Base-by-base conservation (phyloP, 2,888 invertebrate genomes). In the Drosophila anceps region DNA sequence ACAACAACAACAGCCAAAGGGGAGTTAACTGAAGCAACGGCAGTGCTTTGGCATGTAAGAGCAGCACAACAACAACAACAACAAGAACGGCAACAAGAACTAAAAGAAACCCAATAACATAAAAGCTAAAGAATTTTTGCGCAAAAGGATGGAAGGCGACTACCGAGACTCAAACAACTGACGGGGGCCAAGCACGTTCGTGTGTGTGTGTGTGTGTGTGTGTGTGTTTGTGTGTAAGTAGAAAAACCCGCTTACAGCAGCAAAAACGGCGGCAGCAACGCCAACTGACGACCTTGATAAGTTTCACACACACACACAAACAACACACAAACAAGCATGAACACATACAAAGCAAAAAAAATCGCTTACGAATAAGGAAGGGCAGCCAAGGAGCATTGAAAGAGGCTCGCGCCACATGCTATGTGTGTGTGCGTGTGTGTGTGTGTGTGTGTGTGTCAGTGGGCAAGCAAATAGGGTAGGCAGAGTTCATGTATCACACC, bases 211-310 rank as follows among this genome's bases (percentile, higher is more conserved):
- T 24, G 13, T 13, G 59, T 68, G 37, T 58, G 50, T 53, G 35
- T 55, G 54, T 31, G 41, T 29, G 44, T 58, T 74, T 79, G 44
- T 63, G 75, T 70, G 76, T 79, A 86, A 85, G 90, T 78, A 84
- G 87, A 87, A 86, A 86, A 86, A 86, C 86, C 90, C 89, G 86
- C 90, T 86, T 86, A 90, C 90, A 90, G 66, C 87, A 88, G 86
- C 86, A 82, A 78, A 80, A 58, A 73, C 78, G 48, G 55, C 84
- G 71, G 61, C 80, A 41, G 60, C 82, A 81, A 90, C 91, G 83
- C 84, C 88, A 85, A 91, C 81, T 79, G 87, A 91, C 91, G 92
- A 91, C 91, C 91, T 91, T 91, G 91, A 92, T 92, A 92, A 92
- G 86, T 90, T 89, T 72, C 70, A 84, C 82, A 76, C 61, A 75